A percentile compares a stretch with the other conserved stretches of the same genome.
phyloP scores from a whole-genome alignment of 2,113 vertebrate species.

The Diadophis punctatus region DNA sequence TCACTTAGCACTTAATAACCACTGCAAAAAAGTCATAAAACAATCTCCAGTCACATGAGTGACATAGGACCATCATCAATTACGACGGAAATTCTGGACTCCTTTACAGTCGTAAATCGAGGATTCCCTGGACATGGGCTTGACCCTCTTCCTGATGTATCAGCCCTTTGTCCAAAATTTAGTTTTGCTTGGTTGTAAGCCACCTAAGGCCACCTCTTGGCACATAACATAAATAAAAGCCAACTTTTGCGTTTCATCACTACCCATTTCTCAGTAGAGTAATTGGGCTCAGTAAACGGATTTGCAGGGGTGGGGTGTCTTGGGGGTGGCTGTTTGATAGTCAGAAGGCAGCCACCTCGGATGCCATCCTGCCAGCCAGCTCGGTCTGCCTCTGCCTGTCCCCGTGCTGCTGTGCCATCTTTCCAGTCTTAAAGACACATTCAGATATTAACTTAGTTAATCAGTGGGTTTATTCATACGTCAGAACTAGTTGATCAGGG shows the following conservation, averaged over 20 bases:
- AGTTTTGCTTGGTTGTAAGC: not conserved
- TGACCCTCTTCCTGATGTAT: not conserved
- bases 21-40: not conserved
- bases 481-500: not conserved
- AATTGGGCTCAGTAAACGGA: not conserved
- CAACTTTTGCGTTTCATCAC: not conserved
- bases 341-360: not conserved
- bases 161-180: not conserved
- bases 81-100: not conserved
- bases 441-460: not conserved
- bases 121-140: not conserved
- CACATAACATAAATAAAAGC: not conserved
- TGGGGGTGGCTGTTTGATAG: not conserved
- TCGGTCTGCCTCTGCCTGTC: not conserved
- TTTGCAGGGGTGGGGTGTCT: too few relatives aligned
- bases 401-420: not conserved
- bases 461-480: not conserved
- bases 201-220: not conserved
- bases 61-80: not conserved
- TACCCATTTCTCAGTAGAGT: not conserved
- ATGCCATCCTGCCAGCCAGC: not conserved
- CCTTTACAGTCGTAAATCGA: not conserved
- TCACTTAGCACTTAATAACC: too few relatives aligned
- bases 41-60: not conserved
- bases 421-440: not conserved